phyloP scores from a whole-genome alignment of 2,888 invertebrate species.

The Luperina testacea region DNA sequence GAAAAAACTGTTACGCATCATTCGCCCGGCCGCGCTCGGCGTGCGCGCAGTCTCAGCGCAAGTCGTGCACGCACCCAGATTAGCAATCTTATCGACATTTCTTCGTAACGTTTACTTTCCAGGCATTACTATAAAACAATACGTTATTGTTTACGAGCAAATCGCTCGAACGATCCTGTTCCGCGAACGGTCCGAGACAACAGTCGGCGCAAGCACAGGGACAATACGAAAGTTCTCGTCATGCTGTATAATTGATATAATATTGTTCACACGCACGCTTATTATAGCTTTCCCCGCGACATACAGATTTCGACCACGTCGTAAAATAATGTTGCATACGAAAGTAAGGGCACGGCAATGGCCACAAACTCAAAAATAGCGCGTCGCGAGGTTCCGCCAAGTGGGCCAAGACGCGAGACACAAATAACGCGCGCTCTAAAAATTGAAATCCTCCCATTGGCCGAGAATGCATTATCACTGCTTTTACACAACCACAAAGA shows the following conservation, averaged over 20 bases:
- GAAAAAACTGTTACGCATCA: constrained; percentile 65
- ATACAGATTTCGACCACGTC: constrained; percentile 60
- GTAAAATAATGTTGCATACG: constrained; percentile 59
- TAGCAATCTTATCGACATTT: constrained; percentile 79
- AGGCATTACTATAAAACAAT: constrained; percentile 76
- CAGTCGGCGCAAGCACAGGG: constrained; percentile 49
- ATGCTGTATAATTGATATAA: constrained; percentile 69
- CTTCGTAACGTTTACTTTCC: constrained; percentile 77
- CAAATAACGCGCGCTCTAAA: constrained; percentile 77
- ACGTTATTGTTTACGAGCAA: constrained; percentile 77
- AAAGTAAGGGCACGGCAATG: constrained; percentile 81
- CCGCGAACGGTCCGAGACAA: constrained; percentile 52
- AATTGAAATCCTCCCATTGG: constrained; percentile 72
- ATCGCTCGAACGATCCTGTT: constrained; percentile 68
- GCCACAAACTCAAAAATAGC: constrained; percentile 83
- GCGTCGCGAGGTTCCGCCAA: constrained; percentile 79
- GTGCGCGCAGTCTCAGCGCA: constrained; percentile 57
- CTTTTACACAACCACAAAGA: constrained; percentile 71
- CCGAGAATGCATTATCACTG: constrained; percentile 71
- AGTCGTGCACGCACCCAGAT: constrained; percentile 73
- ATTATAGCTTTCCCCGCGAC: constrained; percentile 65
- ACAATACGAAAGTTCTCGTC: constrained; percentile 70
- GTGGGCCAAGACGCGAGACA: constrained; percentile 79
- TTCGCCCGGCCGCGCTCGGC: constrained; percentile 48
- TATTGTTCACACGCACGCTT: constrained; percentile 67